Evolutionary conservation across 1,140 invertebrate genomes (phyloP), one percentile per base, ranked within the genome.

Genomic region (Drosophila seguyi): DNA sequence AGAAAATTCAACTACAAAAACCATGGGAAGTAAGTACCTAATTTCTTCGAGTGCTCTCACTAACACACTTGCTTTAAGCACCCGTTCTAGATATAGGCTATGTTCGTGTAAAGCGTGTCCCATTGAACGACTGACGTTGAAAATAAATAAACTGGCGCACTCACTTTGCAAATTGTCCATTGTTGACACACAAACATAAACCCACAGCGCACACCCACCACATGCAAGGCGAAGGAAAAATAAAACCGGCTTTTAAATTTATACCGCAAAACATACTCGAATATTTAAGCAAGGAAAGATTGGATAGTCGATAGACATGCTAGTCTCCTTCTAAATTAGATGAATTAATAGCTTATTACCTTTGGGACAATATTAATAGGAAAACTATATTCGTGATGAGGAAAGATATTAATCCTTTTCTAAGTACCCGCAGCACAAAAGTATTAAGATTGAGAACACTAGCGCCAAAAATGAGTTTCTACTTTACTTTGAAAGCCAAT

Each of bases 151-250:
- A 62, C 68, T 66, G 50, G 38, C 57, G 77, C 68, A 72, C 76
- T 72, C 61, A 80, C 57, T 74, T 68, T 62, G 77, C 74, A 86
- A 85, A 86, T 85, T 86, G 82, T 86, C 57, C 67, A 85, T 81
- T 85, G 77, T 78, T 81, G 81, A 62, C 81, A 84, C 71, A 85
- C 81, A 69, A 31, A 45, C 65, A 71, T 39, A 45, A 65, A 34
- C 42, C 27, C 50, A 27, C 36, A 29, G 18, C 14, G 16, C 22
- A 48, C 45, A 68, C 66, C 66, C 61, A 38, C 2, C 66, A 16
- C 62, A 66, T 66, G 60, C 66, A 50, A 44, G 38, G 22, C 20
- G 60, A 16, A 36, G 47, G n/a, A 52, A 61, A 74, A 52, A n/a
- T 47, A 58, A 76, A 68, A 72, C 75, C 39, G 69, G 77, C 67